Percentiles rank a stretch among this genome's conserved stretches.
These are phyloP conservation scores for Menidia menidia DNA, from an alignment of 2,797 vertebrate genomes.

Conservation along the genomic window DNA sequence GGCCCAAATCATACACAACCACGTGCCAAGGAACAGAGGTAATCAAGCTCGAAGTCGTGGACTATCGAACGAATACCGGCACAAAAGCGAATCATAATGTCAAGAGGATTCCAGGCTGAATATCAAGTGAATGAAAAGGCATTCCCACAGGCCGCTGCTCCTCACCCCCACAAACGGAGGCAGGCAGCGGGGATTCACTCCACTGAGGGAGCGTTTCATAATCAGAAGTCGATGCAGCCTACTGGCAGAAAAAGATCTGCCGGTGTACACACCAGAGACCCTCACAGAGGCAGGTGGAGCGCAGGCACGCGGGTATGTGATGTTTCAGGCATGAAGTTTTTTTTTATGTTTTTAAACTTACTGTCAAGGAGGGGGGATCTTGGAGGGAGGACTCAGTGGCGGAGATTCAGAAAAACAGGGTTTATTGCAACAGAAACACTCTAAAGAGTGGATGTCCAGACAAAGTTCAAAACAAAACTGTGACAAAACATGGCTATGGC, in stretches of 20 bases:
- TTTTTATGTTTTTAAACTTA: too few species aligned
- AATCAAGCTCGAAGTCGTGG: slow-evolving; percentile 43
- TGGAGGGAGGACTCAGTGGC: too few species aligned
- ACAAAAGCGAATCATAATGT: slow-evolving; percentile 29
- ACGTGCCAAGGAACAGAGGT: slow-evolving; percentile 22
- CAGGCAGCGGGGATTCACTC: not conserved
- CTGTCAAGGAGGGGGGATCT: too few species aligned
- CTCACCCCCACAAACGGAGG: slow-evolving; percentile 34
- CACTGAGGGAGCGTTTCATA: slow-evolving; percentile 20
- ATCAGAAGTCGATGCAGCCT: slow-evolving; percentile 24
- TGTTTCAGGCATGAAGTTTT: slow-evolving; percentile 11
- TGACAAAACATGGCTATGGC: too few species aligned
- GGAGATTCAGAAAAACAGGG: too few species aligned
- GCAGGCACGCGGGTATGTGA: not conserved
- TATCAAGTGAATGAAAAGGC: slow-evolving; percentile 31
- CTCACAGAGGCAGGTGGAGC: not conserved
- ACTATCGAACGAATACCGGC: slow-evolving; percentile 27
- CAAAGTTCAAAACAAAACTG: too few species aligned
- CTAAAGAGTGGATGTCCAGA: too few species aligned
- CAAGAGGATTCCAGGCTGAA: slow-evolving; percentile 28
- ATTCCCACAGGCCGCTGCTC: slow-evolving; percentile 26
- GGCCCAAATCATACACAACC: not conserved
- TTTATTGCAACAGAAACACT: too few species aligned
- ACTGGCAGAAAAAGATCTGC: slow-evolving; percentile 11
- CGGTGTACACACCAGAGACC: slow-evolving; percentile 21